Conservation (phyloP, 2,113 vertebrate species). For the Psittacus erithacus region DNA sequence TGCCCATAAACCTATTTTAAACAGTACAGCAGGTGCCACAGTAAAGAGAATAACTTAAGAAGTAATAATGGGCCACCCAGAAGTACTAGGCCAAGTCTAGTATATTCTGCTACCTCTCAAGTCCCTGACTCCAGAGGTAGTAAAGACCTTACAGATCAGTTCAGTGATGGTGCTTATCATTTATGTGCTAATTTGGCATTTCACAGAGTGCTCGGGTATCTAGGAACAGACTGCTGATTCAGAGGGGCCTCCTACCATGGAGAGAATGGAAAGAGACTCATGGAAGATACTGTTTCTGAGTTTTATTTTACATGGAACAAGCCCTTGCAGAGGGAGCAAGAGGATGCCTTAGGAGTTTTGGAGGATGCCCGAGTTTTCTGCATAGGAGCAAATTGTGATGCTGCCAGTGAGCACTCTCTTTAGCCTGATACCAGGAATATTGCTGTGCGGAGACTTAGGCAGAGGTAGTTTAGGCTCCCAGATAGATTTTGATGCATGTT, state of each 20-base stretch:
- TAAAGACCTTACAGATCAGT: constrained; percentile 20
- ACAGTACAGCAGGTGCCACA: not conserved
- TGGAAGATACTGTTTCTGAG: not conserved
- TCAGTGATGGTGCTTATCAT: not conserved
- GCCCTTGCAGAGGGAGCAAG: not conserved
- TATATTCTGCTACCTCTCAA: not conserved
- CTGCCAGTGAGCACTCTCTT: not conserved
- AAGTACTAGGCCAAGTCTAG: not conserved
- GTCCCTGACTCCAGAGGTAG: constrained; percentile 7
- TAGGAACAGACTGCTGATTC: constrained; percentile 4
- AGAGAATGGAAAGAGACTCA: not conserved
- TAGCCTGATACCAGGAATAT: not conserved
- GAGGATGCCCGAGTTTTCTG: not conserved
- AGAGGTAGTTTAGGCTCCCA: not conserved
- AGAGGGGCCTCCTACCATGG: not conserved
- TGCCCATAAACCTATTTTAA: not conserved
- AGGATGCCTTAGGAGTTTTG: not conserved
- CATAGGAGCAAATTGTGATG: not conserved
- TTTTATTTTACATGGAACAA: not conserved
- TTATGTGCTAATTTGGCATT: constrained; percentile 18
- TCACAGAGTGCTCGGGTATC: not conserved
- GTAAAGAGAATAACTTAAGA: not conserved
- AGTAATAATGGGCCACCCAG: not conserved
- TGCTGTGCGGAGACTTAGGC: not conserved
- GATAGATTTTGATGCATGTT: not conserved